Evolutionary conservation across 2,888 invertebrate genomes (phyloP).

Genomic region (Hemaris fuciformis): DNA sequence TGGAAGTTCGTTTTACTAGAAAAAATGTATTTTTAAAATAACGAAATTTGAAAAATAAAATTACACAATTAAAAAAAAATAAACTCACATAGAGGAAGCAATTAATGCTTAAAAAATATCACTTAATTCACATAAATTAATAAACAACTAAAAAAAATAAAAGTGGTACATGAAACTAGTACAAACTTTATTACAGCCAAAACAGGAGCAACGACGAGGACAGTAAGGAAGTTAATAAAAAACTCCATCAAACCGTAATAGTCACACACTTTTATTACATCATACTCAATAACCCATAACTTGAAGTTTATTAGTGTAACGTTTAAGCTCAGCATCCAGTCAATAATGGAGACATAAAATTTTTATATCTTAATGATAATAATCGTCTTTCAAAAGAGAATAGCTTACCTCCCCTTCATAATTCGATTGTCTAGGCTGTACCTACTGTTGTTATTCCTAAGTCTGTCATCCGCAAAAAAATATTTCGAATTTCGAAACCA

Average conservation of each 20-base stretch:
- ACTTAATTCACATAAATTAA: no score
- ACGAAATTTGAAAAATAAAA: neutral
- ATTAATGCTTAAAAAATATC: no score
- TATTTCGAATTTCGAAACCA: conserved; percentile 39
- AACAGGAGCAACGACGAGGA: neutral
- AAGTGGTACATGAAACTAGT: neutral
- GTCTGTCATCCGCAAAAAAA: conserved; percentile 60
- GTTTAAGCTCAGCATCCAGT: conserved; percentile 23
- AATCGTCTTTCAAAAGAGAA: conserved; percentile 3
- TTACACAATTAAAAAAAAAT: neutral
- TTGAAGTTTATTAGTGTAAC: conserved; percentile 23
- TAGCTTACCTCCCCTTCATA: conserved; percentile 18
- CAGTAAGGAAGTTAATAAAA: conserved; percentile 16
- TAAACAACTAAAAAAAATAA: neutral
- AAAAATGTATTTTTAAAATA: neutral
- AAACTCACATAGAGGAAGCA: no score
- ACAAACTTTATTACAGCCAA: conserved; percentile 4
- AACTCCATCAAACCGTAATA: conserved; percentile 21
- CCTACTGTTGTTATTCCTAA: conserved; percentile 48
- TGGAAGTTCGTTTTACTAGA: no score
- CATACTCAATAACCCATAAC: conserved; percentile 25
- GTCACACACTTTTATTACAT: conserved; percentile 30
- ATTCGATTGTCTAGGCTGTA: conserved; percentile 43
- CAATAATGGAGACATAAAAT: conserved; percentile 29
- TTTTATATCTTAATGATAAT: conserved; percentile 20